Conservation (phyloP, 1,140 invertebrate genomes). For the Metaphire vulgaris region DNA sequence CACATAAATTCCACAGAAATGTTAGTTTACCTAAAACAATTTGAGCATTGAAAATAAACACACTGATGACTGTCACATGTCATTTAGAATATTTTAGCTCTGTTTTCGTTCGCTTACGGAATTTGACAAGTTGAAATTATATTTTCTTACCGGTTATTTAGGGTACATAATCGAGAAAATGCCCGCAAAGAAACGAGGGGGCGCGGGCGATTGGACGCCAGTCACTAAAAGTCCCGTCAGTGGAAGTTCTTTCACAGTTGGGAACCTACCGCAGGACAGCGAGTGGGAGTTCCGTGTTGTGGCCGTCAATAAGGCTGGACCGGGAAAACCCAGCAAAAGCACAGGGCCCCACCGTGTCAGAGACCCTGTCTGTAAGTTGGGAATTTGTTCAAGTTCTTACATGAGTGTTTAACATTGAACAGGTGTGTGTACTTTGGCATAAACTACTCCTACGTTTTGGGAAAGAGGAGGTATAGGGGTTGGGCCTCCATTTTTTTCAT, state of each 20-base stretch:
- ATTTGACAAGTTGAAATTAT: not conserved
- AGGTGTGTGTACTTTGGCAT: too few relatives aligned
- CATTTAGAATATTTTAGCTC: too few relatives aligned
- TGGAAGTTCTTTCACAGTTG: slow-evolving; percentile 79
- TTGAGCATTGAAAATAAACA: too few relatives aligned
- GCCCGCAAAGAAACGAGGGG: slow-evolving; percentile 60
- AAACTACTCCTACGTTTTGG: too few relatives aligned
- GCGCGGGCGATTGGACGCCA: slow-evolving; percentile 82
- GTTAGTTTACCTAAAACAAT: too few relatives aligned
- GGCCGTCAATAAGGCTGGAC: slow-evolving; percentile 90
- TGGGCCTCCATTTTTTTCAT: too few relatives aligned
- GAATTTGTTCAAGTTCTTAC: too few relatives aligned
- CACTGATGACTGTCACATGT: too few relatives aligned
- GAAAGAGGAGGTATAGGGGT: too few relatives aligned
- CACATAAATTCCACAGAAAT: too few relatives aligned
- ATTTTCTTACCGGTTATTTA: slow-evolving; percentile 33
- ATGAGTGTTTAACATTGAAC: too few relatives aligned
- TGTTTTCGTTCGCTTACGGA: too few relatives aligned
- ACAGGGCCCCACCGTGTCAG: slow-evolving; percentile 76
- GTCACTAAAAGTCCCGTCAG: slow-evolving; percentile 75
- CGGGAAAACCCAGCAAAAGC: slow-evolving; percentile 88
- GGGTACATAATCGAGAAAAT: slow-evolving; percentile 88
- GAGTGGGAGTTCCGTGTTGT: slow-evolving; percentile 90
- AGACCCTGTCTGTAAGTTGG: slow-evolving; percentile 74
- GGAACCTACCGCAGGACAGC: slow-evolving; percentile 78